Conservation (phyloP, 1,140 invertebrate genomes). For the Helicoverpa zea region DNA sequence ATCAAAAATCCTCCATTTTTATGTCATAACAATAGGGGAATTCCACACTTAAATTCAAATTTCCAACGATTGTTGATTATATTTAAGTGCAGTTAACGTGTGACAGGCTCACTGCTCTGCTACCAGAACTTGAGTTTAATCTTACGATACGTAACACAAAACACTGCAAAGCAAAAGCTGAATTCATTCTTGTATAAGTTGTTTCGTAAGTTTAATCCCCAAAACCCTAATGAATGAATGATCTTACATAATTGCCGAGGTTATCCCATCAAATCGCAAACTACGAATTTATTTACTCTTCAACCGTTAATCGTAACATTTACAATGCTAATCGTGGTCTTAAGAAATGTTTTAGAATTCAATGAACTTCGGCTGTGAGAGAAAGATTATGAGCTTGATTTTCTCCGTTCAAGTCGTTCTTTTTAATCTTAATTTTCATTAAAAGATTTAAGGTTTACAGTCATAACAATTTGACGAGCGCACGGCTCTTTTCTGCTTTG, state of each 20-base stretch:
- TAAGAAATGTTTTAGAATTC: not conserved
- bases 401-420: not conserved
- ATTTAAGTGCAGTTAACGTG: constrained; percentile 8
- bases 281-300: constrained; percentile 3
- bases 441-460: not conserved
- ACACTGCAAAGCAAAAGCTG: not conserved
- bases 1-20: constrained; percentile 13
- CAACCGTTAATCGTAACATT: constrained; percentile 7
- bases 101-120: not conserved
- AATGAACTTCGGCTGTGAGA: not conserved
- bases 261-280: not conserved
- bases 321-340: constrained; percentile 6
- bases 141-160: not conserved
- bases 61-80: constrained; percentile 1
- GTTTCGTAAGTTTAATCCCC: too few relatives aligned
- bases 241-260: too few relatives aligned
- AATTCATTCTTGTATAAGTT: not conserved
- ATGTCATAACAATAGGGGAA: constrained; percentile 20
- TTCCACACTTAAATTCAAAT: constrained; percentile 32
- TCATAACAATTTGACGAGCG: constrained; percentile 20
- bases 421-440: not conserved
- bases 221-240: too few relatives aligned
- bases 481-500: not conserved
- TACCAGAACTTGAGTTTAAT: not conserved
- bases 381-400: constrained; percentile 1